Percentiles rank a stretch among this genome's conserved stretches.
phyloP scores from a whole-genome alignment of 2,888 invertebrate genomes.

The Brenthis daphne region DNA sequence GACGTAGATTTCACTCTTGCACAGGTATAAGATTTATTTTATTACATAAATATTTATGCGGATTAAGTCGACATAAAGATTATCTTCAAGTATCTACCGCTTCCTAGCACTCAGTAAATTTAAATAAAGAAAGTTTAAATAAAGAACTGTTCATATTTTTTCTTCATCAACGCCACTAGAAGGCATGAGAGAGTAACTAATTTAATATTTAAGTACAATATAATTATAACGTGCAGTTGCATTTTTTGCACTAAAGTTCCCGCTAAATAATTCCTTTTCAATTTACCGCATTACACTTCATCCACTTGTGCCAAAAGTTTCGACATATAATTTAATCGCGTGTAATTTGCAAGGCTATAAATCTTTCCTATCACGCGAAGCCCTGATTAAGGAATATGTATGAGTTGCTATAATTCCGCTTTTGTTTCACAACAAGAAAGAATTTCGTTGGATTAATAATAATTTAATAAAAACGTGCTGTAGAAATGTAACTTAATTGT shows the following conservation, averaged over 20 bases:
- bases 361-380: slow-evolving; percentile 42
- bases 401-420: slow-evolving; percentile 32
- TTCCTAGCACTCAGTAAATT: no score
- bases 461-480: slow-evolving; percentile 11
- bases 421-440: slow-evolving; percentile 23
- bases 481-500: not conserved
- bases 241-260: slow-evolving; percentile 10
- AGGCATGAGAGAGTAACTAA: no score
- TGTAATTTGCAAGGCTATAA: slow-evolving; percentile 43
- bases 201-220: not conserved
- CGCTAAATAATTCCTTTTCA: slow-evolving; percentile 35
- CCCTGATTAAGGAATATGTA: slow-evolving; percentile 38
- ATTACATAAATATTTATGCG: no score
- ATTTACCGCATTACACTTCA: slow-evolving; percentile 37
- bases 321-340: slow-evolving; percentile 45
- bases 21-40: no score
- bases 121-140: no score
- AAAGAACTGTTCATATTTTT: no score
- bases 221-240: not conserved
- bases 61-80: no score
- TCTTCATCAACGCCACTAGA: no score
- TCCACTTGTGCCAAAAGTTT: slow-evolving; percentile 44
- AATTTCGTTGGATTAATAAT: slow-evolving; percentile 7
- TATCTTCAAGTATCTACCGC: no score
- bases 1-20: no score